Evolutionary conservation across 1,140 invertebrate species (phyloP), one percentile per base, ranked within the genome.

Genomic region (Elymnias hypermnestra): DNA sequence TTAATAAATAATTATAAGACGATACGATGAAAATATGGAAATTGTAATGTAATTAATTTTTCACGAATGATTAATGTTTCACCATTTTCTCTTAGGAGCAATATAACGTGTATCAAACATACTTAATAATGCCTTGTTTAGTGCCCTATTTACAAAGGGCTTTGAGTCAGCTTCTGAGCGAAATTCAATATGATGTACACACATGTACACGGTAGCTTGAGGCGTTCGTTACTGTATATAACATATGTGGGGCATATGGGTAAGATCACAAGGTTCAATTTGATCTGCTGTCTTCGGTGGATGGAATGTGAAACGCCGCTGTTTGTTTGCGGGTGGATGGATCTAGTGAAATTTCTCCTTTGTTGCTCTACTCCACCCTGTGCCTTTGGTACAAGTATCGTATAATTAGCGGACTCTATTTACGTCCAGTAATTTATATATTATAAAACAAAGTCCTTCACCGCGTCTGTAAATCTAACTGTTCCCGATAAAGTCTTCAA

Each of bases 261-360:
- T 35, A 53, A 63, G 60, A 71, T 67, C 57, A 57, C 53, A 72
- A 60, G 62, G 68, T 72, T 72, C 63, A 72, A 72, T 74, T 77
- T 72, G 59, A 67, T 65, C 58, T 51, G 42, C 52, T 63, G 61
- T 53, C 62, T 65, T 56, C 69, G 68, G 72, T 75, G 75, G 75
- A 72, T 69, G 72, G 73, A 72, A 78, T 74, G 70, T 63, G 71
- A 70, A 68, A 69, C 71, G 58, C 57, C 71, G 61, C 59, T 77
- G 75, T 78, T 78, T 82, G 77, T 78, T 74, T 82, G 73, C 70
- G 77, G 74, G 72, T 72, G 74, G 74, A 64, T 82, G 70, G 74
- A 62, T 74, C 72, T 63, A 64, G 68, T 66, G 72, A 71, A 78
- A 82, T 78, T 74, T 75, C 73, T 67, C 73, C 74, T 82, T 82